phyloP scores from a whole-genome alignment of 2,797 vertebrate genomes.

The Salmo trutta region DNA sequence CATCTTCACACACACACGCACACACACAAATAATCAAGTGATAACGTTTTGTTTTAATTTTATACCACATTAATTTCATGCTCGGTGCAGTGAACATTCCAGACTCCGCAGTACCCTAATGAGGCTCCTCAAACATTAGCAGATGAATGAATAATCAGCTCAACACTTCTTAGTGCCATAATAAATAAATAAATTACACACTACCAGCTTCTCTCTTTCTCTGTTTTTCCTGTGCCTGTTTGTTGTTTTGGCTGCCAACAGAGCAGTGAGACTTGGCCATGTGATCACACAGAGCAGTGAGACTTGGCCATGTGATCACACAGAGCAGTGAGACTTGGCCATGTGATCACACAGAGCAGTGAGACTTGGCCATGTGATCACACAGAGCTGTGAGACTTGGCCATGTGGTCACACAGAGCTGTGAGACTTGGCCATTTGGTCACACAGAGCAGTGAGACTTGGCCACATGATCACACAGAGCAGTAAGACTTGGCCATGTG shows the following conservation, averaged over 20 bases:
- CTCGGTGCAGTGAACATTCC: not conserved
- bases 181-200: slow-evolving; percentile 5
- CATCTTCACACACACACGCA: not conserved
- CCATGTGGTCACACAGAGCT: not conserved
- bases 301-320: not conserved
- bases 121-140: not conserved
- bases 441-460: not conserved
- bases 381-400: not conserved
- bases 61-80: slow-evolving; percentile 45
- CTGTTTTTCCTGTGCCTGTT: slow-evolving; percentile 43
- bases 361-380: not conserved
- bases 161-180: not conserved
- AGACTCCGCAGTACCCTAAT: not conserved
- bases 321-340: not conserved
- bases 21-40: slow-evolving; percentile 44
- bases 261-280: not conserved
- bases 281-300: not conserved
- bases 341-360: not conserved
- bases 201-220: slow-evolving; percentile 8
- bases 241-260: slow-evolving; percentile 10
- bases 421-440: not conserved
- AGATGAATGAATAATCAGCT: not conserved
- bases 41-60: slow-evolving; percentile 22
- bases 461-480: not conserved
- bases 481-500: not conserved